Percentiles rank a stretch among this genome's conserved stretches.
These are phyloP conservation scores for Fregata magnificens DNA, from an alignment of 2,113 vertebrate species.

Conservation along the genomic window DNA sequence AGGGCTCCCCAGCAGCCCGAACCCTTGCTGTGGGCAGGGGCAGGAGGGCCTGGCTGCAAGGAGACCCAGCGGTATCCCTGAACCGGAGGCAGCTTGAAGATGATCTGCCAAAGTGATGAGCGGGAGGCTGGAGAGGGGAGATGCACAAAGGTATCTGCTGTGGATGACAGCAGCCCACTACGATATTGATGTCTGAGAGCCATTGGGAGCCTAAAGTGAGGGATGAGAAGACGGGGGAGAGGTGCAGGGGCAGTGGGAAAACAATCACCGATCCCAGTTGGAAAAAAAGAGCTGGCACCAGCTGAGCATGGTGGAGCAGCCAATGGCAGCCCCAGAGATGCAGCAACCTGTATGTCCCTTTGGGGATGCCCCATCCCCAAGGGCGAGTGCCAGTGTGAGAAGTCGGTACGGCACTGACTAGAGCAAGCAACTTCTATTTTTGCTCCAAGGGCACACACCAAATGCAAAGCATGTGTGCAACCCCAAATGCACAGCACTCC, in stretches of 20 bases:
- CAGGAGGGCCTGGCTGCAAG: background rate
- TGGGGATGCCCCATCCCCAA: accelerated
- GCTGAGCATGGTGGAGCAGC: background rate
- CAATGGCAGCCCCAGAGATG: accelerated
- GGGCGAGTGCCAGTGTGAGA: background rate
- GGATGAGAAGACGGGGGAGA: background rate
- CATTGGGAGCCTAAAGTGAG: background rate
- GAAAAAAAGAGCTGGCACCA: background rate
- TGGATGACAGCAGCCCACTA: background rate
- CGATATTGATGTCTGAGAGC: accelerated
- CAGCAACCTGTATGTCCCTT: background rate
- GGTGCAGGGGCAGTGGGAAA: background rate
- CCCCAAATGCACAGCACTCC: accelerated
- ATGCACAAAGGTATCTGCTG: background rate
- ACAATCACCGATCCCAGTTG: background rate
- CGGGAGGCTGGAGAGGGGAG: background rate
- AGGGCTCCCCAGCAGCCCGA: background rate
- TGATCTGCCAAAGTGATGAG: background rate
- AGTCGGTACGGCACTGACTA: background rate
- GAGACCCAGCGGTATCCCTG: background rate
- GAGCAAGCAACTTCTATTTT: background rate
- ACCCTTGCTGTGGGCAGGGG: accelerated
- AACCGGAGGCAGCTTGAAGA: background rate
- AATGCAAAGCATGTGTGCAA: background rate
- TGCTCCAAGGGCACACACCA: background rate